These are phyloP conservation scores for Lasiurus cinereus DNA, from an alignment of 2,113 vertebrate genomes.

Conservation along the genomic window DNA sequence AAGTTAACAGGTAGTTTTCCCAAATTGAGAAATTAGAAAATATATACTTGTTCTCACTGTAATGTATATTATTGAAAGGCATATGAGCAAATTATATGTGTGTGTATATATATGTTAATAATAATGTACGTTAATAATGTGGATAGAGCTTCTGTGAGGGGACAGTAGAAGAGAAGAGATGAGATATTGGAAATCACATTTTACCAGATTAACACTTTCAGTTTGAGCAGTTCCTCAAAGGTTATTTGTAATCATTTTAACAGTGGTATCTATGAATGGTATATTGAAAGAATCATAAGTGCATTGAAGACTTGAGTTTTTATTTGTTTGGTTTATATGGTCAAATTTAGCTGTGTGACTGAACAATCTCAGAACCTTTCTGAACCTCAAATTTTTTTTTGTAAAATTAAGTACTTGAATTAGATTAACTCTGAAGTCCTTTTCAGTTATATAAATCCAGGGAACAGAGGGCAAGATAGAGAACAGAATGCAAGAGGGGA, in stretches of 20 bases:
- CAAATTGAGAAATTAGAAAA: conserved; percentile 36
- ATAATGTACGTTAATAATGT: background rate
- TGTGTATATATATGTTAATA: background rate
- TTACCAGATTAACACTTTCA: background rate
- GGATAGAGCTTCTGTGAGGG: background rate
- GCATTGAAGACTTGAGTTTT: background rate
- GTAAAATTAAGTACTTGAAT: conserved; percentile 3
- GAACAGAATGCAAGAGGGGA: background rate
- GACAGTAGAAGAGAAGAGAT: background rate
- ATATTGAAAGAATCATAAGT: conserved; percentile 7
- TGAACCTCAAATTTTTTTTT: conserved; percentile 15
- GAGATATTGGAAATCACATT: conserved; percentile 5
- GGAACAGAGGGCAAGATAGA: background rate
- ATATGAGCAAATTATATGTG: background rate
- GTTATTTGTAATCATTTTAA: conserved; percentile 1
- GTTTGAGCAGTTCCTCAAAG: background rate
- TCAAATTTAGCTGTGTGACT: background rate
- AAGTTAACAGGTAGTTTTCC: background rate
- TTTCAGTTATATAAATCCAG: background rate
- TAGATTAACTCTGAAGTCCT: background rate
- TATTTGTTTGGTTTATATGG: background rate
- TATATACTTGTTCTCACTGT: background rate
- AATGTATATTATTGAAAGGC: background rate
- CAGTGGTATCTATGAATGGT: background rate
- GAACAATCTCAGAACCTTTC: background rate